Conservation (phyloP, 2,888 invertebrate genomes). For the Hololepta plana region DNA sequence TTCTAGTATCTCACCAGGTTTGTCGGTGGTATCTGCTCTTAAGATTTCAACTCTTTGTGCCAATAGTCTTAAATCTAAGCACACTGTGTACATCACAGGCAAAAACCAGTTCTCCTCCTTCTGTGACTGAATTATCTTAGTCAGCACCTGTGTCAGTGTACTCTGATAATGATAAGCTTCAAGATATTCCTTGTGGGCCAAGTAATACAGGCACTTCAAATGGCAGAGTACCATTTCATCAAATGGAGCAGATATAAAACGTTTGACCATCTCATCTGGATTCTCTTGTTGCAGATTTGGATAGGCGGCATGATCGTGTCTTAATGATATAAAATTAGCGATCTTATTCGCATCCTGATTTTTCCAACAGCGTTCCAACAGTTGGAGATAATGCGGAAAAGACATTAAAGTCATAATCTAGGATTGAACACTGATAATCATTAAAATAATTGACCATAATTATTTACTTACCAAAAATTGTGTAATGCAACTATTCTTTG, state of each 20-base stretch:
- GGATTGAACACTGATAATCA: too few species aligned
- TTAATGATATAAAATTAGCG: constrained; percentile 40
- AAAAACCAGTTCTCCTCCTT: constrained; percentile 96
- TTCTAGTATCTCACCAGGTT: constrained; percentile 59
- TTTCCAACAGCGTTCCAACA: constrained; percentile 40
- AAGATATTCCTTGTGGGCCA: constrained; percentile 32
- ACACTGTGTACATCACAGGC: constrained; percentile 80
- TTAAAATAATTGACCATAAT: too few species aligned
- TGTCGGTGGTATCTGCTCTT: constrained; percentile 29
- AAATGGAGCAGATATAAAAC: constrained; percentile 50
- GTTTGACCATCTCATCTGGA: constrained; percentile 50
- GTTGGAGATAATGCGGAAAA: constrained; percentile 25
- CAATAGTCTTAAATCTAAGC: constrained; percentile 73
- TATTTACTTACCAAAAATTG: too few species aligned
- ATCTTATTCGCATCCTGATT: constrained; percentile 41
- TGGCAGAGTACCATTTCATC: constrained; percentile 62
- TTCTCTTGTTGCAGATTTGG: constrained; percentile 48
- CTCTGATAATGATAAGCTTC: constrained; percentile 67
- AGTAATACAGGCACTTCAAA: constrained; percentile 42
- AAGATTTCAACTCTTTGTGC: constrained; percentile 60
- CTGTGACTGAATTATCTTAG: constrained; percentile 65
- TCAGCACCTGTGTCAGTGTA: constrained; percentile 55
- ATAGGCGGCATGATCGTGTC: constrained; percentile 56
- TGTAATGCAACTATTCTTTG: too few species aligned
- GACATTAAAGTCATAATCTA: constrained; percentile 24